These are phyloP conservation scores for Lypha dubia DNA, from an alignment of 2,888 invertebrate species.

Conservation along the genomic window DNA sequence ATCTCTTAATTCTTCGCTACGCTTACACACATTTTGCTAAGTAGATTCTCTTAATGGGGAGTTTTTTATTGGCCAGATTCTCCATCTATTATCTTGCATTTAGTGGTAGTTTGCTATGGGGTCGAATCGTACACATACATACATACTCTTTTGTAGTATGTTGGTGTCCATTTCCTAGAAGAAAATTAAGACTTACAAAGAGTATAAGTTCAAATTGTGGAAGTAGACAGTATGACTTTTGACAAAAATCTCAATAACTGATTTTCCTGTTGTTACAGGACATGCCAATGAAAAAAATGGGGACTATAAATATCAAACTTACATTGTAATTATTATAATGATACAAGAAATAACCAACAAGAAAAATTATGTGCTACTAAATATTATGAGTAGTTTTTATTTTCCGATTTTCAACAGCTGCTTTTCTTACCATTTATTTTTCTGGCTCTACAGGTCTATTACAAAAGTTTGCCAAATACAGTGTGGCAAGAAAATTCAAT, in stretches of 20 bases:
- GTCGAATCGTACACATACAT: not conserved
- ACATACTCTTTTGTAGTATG: too few relatives aligned
- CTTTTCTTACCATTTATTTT: not conserved
- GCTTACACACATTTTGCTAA: not conserved
- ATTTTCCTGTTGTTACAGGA: not conserved
- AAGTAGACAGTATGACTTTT: constrained; percentile 29
- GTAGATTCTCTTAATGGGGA: constrained; percentile 39
- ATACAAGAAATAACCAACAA: not conserved
- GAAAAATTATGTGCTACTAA: not conserved
- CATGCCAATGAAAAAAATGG: constrained; percentile 11
- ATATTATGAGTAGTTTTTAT: not conserved
- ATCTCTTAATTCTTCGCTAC: not conserved
- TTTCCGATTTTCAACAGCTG: not conserved
- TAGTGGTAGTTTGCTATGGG: not conserved
- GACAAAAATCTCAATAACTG: constrained; percentile 19
- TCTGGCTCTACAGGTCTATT: constrained; percentile 48
- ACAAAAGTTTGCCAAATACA: not conserved
- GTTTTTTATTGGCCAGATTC: not conserved
- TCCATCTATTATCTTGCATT: not conserved
- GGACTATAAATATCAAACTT: not conserved
- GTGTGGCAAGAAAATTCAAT: not conserved
- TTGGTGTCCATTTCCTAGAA: not conserved
- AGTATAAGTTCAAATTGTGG: not conserved
- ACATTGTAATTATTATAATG: not conserved
- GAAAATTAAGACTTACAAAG: constrained; percentile 2